Percentiles rank a stretch among this genome's conserved stretches.
Conservation (phyloP, 1,140 invertebrate genomes). For the Drosophila auraria region DNA sequence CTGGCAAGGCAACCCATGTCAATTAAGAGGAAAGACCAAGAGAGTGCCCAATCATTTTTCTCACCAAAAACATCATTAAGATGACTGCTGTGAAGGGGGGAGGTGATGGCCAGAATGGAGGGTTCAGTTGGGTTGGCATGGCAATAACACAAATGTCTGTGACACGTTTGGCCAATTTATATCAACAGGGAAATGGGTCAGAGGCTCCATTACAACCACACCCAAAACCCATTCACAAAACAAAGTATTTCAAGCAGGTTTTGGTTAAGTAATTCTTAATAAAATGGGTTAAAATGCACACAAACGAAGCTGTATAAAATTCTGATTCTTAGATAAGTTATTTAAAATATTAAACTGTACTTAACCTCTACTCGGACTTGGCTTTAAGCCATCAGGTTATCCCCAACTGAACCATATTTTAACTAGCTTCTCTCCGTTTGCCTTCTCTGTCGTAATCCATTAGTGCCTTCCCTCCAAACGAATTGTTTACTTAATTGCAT, state of each 20-base stretch:
- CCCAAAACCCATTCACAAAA: neutral
- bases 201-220: neutral
- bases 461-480: conserved; percentile 14
- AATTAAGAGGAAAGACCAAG: conserved; percentile 46
- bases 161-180: conserved; percentile 70
- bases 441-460: conserved; percentile 25
- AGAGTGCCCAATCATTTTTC: conserved; percentile 62
- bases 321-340: neutral
- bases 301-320: neutral
- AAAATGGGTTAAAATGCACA: too few relatives aligned
- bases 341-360: neutral
- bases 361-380: neutral
- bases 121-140: conserved; percentile 21
- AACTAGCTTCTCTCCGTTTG: neutral
- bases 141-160: conserved; percentile 68
- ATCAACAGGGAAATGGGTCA: conserved; percentile 17
- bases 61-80: conserved; percentile 66
- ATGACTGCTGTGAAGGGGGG: conserved; percentile 28
- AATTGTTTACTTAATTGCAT: conserved; percentile 37
- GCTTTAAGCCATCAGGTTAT: too few relatives aligned
- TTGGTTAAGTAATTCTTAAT: neutral
- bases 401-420: too few relatives aligned
- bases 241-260: neutral
- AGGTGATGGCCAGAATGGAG: conserved; percentile 4
- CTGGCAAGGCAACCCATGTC: conserved; percentile 42